Conservation (phyloP, 2,888 invertebrate genomes). For the Pogonocherus hispidulus region DNA sequence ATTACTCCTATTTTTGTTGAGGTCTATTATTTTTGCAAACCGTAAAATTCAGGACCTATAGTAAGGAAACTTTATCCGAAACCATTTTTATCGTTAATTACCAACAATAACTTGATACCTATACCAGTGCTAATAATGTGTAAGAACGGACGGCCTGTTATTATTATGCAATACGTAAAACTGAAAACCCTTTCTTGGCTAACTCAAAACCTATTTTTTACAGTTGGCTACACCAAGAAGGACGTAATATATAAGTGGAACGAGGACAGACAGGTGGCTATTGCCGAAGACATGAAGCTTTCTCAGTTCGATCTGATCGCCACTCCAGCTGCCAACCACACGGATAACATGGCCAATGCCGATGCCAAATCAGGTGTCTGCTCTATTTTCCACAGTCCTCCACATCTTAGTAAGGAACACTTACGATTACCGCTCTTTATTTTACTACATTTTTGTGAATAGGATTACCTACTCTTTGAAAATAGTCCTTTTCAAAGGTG, state of each 20-base stretch:
- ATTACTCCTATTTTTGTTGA: too few relatives aligned
- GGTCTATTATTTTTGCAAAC: too few relatives aligned
- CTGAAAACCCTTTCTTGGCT: background rate
- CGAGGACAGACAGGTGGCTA: slow-evolving; percentile 78
- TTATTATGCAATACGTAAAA: too few relatives aligned
- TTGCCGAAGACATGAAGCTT: slow-evolving; percentile 85
- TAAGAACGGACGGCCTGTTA: too few relatives aligned
- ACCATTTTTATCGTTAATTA: too few relatives aligned
- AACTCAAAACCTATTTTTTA: slow-evolving; percentile 47
- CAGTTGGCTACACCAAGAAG: slow-evolving; percentile 81
- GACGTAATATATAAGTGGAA: slow-evolving; percentile 85
- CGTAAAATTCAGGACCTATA: too few relatives aligned
- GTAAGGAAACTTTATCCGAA: too few relatives aligned
- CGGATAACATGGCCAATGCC: slow-evolving; percentile 68
- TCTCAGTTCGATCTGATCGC: slow-evolving; percentile 88
- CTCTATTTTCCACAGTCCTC: slow-evolving; percentile 45
- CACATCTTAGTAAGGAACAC: slow-evolving; percentile 44
- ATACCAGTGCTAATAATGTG: too few relatives aligned
- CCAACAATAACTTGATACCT: too few relatives aligned
- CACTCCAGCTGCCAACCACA: slow-evolving; percentile 80
- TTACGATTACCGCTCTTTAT: slow-evolving; percentile 5
- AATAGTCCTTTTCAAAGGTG: too few relatives aligned
- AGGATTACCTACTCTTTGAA: too few relatives aligned
- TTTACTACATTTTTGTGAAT: too few relatives aligned
- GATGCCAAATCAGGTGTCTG: slow-evolving; percentile 61